Evolutionary conservation across 2,797 vertebrate genomes (phyloP).

Genomic region (Chaenodraco wilsoni): DNA sequence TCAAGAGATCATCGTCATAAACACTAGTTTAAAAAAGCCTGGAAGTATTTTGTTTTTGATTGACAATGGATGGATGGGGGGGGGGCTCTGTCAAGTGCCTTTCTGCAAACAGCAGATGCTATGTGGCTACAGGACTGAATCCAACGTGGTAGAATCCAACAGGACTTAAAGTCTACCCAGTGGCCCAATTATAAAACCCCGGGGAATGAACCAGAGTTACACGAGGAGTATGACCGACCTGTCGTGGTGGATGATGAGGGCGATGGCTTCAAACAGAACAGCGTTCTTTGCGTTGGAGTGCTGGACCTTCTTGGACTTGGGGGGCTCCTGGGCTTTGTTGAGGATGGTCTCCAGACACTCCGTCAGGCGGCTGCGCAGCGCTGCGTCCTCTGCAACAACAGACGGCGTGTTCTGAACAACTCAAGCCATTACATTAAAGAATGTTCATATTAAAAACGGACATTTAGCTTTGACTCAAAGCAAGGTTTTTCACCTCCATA

Average conservation of each 20-base stretch:
- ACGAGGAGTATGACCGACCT: slow-evolving; percentile 80
- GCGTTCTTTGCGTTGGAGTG: slow-evolving; percentile 98
- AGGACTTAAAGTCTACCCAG: background rate
- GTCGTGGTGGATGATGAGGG: slow-evolving; percentile 97
- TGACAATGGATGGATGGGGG: too few species aligned
- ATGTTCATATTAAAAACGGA: too few species aligned
- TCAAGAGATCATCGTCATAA: too few species aligned
- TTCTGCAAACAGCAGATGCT: too few species aligned
- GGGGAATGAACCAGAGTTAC: too few species aligned
- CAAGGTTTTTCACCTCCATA: background rate
- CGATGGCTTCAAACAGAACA: slow-evolving; percentile 94
- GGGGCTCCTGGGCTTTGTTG: slow-evolving; percentile 96
- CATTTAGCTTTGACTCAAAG: background rate
- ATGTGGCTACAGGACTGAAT: background rate
- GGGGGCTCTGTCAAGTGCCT: too few species aligned
- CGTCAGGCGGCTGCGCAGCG: slow-evolving; percentile 91
- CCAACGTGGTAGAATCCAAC: background rate
- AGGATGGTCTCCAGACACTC: slow-evolving; percentile 97
- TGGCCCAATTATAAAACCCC: background rate
- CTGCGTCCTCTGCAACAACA: slow-evolving; percentile 87
- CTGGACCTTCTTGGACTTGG: slow-evolving; percentile 98
- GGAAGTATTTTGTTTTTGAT: too few species aligned
- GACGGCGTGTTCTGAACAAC: background rate
- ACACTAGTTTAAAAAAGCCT: too few species aligned
- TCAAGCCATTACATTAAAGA: background rate